Percentiles rank a stretch among this genome's conserved stretches.
phyloP scores from a whole-genome alignment of 2,113 vertebrate species.

The Sphaerodactylus townsendi region DNA sequence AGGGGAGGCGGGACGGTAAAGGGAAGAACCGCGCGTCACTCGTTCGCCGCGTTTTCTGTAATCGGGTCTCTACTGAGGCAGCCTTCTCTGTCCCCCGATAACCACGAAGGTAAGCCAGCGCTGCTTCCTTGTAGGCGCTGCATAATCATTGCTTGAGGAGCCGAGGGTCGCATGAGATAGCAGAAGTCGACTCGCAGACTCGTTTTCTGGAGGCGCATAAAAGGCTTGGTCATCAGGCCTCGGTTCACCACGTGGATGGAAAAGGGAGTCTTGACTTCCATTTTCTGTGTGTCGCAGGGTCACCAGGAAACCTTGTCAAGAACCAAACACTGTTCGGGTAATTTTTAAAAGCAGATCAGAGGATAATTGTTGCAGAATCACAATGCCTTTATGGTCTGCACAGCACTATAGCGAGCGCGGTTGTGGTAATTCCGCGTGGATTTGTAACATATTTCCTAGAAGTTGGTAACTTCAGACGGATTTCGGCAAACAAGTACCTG shows the following conservation, averaged over 20 bases:
- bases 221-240: not conserved
- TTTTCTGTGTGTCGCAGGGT: not conserved
- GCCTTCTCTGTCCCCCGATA: not conserved
- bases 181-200: not conserved
- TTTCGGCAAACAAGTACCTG: not conserved
- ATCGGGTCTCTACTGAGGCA: not conserved
- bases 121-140: not conserved
- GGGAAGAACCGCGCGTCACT: not conserved
- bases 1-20: not conserved
- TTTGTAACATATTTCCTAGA: not conserved
- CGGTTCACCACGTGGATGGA: not conserved
- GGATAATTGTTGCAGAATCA: too few species aligned
- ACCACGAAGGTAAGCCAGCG: not conserved
- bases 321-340: too few species aligned
- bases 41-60: not conserved
- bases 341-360: too few species aligned
- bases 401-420: too few species aligned
- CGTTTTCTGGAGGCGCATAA: not conserved
- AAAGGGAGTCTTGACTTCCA: conserved; percentile 16
- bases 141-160: not conserved
- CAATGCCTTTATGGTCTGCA: not conserved
- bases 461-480: not conserved
- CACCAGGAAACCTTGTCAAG: not conserved
- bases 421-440: not conserved
- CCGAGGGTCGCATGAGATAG: not conserved